Evolutionary conservation across 2,113 vertebrate species (phyloP).

Genomic region (Myotis brandtii): DNA sequence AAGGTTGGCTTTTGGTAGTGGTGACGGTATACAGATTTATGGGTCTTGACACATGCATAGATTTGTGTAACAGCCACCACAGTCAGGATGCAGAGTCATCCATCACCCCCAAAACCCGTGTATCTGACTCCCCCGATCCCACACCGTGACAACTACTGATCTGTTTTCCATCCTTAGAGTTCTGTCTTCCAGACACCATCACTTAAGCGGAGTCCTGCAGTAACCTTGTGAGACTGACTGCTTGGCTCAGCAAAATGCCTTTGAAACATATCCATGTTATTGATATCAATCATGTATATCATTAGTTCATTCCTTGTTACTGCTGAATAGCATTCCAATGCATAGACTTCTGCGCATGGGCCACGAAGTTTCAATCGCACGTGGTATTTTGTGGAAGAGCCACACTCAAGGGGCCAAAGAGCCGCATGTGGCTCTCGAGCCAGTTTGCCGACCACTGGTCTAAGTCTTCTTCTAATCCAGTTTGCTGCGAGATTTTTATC

Average conservation of each 20-base stretch:
- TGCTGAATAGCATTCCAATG: background rate
- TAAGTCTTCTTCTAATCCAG: background rate
- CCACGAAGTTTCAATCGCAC: too few species aligned
- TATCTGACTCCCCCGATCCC: too few species aligned
- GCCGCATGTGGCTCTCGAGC: too few species aligned
- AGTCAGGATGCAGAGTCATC: background rate
- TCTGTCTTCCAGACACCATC: background rate
- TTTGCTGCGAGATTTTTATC: conserved; percentile 7
- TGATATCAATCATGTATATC: background rate
- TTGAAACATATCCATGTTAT: background rate
- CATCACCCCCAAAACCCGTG: background rate
- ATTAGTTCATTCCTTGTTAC: conserved; percentile 5
- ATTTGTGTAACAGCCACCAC: background rate
- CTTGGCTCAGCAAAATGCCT: background rate
- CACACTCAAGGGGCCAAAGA: too few species aligned
- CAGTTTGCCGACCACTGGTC: background rate
- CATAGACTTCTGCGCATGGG: background rate
- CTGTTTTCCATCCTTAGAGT: background rate
- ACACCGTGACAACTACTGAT: background rate
- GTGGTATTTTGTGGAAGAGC: too few species aligned
- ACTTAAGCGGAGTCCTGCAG: background rate
- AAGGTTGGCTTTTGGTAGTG: background rate
- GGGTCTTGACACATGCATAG: background rate
- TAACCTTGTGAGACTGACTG: background rate
- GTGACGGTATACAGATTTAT: background rate